Evolutionary conservation across 2,113 vertebrate species (phyloP), one percentile per base, ranked within the genome.

Genomic region (Entelurus aequoreus): DNA sequence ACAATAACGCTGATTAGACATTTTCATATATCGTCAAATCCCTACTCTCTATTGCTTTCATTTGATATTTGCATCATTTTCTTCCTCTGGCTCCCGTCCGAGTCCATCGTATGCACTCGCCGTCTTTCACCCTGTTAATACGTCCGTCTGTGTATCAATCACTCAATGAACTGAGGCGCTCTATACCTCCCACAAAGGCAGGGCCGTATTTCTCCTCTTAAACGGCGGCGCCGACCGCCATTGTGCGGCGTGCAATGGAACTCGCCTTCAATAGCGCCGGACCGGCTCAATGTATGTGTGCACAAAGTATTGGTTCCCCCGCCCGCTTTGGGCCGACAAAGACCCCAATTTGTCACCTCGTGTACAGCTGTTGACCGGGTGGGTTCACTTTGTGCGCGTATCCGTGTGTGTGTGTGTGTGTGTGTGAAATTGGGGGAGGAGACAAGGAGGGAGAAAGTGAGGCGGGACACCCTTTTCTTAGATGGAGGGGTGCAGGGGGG

Each of bases 291-390:
- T 84, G 79, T 82, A 75, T 83, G 75, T 67, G 67, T 72, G 73
- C 69, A 73, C 66, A 77, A 62, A 79, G 69, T 70, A 72, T 57
- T 69, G 71, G 71, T 80, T 66, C 78, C 81, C 62, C 78, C 75
- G 74, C 72, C 82, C 83, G 82, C 72, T 86, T 86, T 82, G 79
- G 72, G 77, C 44, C 75, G 71, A 87, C 84, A 88, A 88, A 88
- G 84, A 84, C 84, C 84, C 86, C 86, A 87, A 88, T 87, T 88
- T 88, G 84, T 88, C 84, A 87, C 86, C 82, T 87, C 76, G 54
- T 88, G 86, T 87, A 83, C 83, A 88, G 86, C 86, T 88, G 86
- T 86, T 85, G 84, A 83, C 80, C 80, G 75, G 66, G 71, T 79
- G 80, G 73, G 71, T 79, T 81, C 68, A 38, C 71, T 76, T 78